Evolutionary conservation across 2,797 vertebrate genomes (phyloP), one percentile per base, ranked within the genome.

Genomic region (Ammospiza maritima): DNA sequence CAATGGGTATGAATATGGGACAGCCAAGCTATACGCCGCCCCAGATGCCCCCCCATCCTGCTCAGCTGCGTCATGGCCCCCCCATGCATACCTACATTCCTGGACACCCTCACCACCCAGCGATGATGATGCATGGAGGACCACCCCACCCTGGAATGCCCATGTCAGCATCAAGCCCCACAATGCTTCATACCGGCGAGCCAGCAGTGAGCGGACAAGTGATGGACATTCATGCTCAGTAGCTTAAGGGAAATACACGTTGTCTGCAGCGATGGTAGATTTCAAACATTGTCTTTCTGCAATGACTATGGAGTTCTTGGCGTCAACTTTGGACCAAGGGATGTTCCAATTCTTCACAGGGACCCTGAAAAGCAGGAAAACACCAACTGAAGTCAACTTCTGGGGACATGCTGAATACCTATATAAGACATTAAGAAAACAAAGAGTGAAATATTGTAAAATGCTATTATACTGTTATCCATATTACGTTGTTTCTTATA

Each of bases 401-500:
- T 98, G 98, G 98, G 98, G 98, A 99, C 98, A 99, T 98, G 98
- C 98, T 99, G 98, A 99, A 99, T 99, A 99, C 98, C 98, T 98
- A 98, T 98, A 98, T 99, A 98, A 99, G 99, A 99, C 99, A 98
- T 98, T 98, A 98, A 98, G 98, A 98, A 98, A 99, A 98, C 98
- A 99, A 98, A 99, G 99, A 99, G 98, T 98, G 99, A 99, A 99
- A 98, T 99, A 99, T 99, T 99, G 99, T 99, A 99, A 99, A 97
- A 99, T 99, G 99, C 98, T 99, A 99, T 99, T 99, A 99, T 99
- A 99, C 99, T 99, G 99, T 99, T 99, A 99, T 99, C 99, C 99
- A 99, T 99, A 99, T 99, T 99, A 99, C 98, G 98, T 99, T 99
- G 99, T 99, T 99, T 99, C 99, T 99, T 99, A 99, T 99, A 99